These are phyloP conservation scores for Danaus chrysippus DNA, from an alignment of 2,888 invertebrate genomes.

Conservation along the genomic window DNA sequence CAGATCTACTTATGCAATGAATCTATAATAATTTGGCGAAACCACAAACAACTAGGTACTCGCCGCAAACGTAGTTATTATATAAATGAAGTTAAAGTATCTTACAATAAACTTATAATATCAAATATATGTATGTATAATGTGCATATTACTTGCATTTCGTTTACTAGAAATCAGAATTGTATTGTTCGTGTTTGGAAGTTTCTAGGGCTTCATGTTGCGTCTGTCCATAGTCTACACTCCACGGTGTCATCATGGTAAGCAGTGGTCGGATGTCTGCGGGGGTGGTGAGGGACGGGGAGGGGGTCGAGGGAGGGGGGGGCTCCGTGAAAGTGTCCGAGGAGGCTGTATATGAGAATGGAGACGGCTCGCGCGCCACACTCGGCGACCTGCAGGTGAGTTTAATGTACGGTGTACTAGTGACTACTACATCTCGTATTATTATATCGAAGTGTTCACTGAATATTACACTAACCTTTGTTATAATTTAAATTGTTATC, in stretches of 20 bases:
- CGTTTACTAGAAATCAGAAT: too few species aligned
- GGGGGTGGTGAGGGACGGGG: slow-evolving; percentile 36
- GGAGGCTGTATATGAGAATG: slow-evolving; percentile 57
- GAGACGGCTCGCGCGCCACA: slow-evolving; percentile 63
- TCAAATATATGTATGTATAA: too few species aligned
- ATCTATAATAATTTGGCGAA: too few species aligned
- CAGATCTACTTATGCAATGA: too few species aligned
- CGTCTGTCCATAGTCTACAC: background rate
- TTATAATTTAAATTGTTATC: background rate
- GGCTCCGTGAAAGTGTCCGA: slow-evolving; percentile 30
- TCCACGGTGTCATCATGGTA: slow-evolving; percentile 29
- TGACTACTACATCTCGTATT: background rate
- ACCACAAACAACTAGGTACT: too few species aligned
- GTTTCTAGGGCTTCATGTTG: too few species aligned
- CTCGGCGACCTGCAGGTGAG: slow-evolving; percentile 66
- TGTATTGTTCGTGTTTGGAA: too few species aligned
- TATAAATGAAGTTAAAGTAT: too few species aligned
- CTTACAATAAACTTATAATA: too few species aligned
- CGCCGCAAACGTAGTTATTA: too few species aligned
- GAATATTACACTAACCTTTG: too few species aligned
- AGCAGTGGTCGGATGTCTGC: slow-evolving; percentile 41
- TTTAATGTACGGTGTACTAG: background rate
- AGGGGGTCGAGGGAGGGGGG: slow-evolving; percentile 40
- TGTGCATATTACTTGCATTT: too few species aligned
- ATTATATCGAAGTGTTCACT: background rate